These are phyloP conservation scores for Epinephelus fuscoguttatus DNA, from an alignment of 2,113 vertebrate genomes.

Conservation along the genomic window DNA sequence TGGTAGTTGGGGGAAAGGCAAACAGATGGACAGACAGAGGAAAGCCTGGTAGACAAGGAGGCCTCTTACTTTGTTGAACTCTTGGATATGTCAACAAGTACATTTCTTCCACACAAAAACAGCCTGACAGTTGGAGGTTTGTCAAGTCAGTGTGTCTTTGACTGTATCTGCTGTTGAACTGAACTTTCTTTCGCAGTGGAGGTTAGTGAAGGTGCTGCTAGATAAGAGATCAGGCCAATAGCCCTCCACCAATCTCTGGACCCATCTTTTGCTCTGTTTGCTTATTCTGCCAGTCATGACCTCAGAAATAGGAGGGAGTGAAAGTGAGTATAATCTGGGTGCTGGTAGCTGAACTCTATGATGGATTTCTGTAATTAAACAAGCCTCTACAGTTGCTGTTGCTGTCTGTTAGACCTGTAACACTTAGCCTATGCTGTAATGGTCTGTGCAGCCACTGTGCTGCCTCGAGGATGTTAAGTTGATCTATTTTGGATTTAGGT, in stretches of 20 bases:
- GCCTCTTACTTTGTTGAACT: not conserved
- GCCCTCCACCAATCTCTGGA: slow-evolving; percentile 44
- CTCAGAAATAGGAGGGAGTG: slow-evolving; percentile 39
- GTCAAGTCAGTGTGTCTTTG: not conserved
- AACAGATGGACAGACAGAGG: not conserved
- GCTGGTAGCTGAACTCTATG: not conserved
- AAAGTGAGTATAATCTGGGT: slow-evolving; percentile 15
- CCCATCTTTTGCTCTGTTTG: slow-evolving; percentile 61
- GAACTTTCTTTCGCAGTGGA: slow-evolving; percentile 50
- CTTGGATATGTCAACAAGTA: not conserved
- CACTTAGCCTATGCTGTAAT: slow-evolving; percentile 7
- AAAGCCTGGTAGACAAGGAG: not conserved
- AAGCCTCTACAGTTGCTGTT: slow-evolving; percentile 11
- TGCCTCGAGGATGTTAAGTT: slow-evolving; percentile 60
- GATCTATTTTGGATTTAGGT: slow-evolving; percentile 72
- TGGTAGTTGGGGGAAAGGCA: not conserved
- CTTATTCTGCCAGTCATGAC: slow-evolving; percentile 56
- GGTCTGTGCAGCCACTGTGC: slow-evolving; percentile 40
- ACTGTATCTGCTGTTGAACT: slow-evolving; percentile 38
- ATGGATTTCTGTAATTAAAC: slow-evolving; percentile 37
- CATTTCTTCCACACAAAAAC: not conserved
- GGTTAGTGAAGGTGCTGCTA: slow-evolving; percentile 30
- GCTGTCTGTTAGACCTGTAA: slow-evolving; percentile 25
- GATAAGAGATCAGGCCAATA: slow-evolving; percentile 68
- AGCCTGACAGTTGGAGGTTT: slow-evolving; percentile 51